Base-by-base conservation (phyloP, 2,888 invertebrate genomes). In the Eubasilissa splendida region DNA sequence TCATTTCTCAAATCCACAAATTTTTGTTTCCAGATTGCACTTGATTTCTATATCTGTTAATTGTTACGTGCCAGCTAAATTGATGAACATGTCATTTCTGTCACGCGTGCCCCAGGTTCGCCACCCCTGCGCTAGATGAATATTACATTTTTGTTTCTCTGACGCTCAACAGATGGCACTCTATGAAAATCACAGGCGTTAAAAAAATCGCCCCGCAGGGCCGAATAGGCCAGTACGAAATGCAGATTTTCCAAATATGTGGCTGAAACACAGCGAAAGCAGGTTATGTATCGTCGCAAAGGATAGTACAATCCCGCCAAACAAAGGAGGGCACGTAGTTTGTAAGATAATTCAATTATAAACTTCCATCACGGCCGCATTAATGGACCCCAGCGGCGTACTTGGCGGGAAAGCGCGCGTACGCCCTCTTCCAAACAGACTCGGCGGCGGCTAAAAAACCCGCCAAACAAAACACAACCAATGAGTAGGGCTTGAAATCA, bases 271-370 rank as follows among this genome's bases (percentile, higher is more conserved):
- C 31, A 60, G 65, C 33, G 52, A 63, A 53, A 53, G 11, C 22
- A 12, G 76, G 50, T 7, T 68, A 58, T 77, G 77, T 70, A 76
- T 70, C 63, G 50, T 31, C 11, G 76, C 58, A 58, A 58, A 68
- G 70, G 65, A 60, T 76, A 53, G n/a, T 68, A 58, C 58, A 59
- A 68, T 59, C 54, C 56, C 54, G 31, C 70, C 80, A 70, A 76
- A 83, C 82, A 83, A 83, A 83, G 83, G 83, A 78, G 76, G 53
- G 74, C 82, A 82, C 81, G 82, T 81, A 81, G 81, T 81, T 82
- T 76, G 81, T 75, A 79, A 82, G 82, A 82, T 84, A 82, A 84
- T 84, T 84, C 81, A 84, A 84, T 84, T 84, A 84, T 81, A 82
- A 84, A 82, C 75, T 84, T 84, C 84, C 82, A 84, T 84, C 84